Evolutionary conservation across 2,888 invertebrate species (phyloP).

Genomic region (Choreutis nemorana): DNA sequence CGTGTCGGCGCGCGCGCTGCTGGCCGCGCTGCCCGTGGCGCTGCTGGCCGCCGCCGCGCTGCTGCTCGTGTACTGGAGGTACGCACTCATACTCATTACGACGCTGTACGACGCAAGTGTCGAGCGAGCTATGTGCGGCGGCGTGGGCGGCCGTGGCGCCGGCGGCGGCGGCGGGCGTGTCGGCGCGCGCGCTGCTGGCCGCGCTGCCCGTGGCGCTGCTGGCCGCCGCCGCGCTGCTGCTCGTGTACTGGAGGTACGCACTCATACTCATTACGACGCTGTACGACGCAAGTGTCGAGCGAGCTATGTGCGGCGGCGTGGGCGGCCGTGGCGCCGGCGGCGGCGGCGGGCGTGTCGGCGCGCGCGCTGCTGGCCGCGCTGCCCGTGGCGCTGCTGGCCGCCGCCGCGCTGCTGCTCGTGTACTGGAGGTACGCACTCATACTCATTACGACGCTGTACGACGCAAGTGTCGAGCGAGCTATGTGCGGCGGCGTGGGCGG

Average conservation of each 20-base stretch:
- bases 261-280: too few species aligned
- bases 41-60: slow-evolving; percentile 32
- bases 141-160: slow-evolving; percentile 38
- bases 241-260: slow-evolving; percentile 50
- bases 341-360: slow-evolving; percentile 12
- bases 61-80: slow-evolving; percentile 47
- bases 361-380: slow-evolving; percentile 34
- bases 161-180: slow-evolving; percentile 16
- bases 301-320: slow-evolving; percentile 38
- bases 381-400: slow-evolving; percentile 32
- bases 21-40: slow-evolving; percentile 33
- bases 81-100: slow-evolving; percentile 32
- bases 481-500: slow-evolving; percentile 38
- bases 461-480: slow-evolving; percentile 40
- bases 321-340: slow-evolving; percentile 33
- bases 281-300: slow-evolving; percentile 41
- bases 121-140: slow-evolving; percentile 38
- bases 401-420: slow-evolving; percentile 30
- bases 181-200: slow-evolving; percentile 27
- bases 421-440: slow-evolving; percentile 56
- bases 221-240: slow-evolving; percentile 30
- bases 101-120: slow-evolving; percentile 37
- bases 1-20: slow-evolving; percentile 22
- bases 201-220: slow-evolving; percentile 32
- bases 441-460: too few species aligned